Evolutionary conservation across 2,113 vertebrate species (phyloP).

Genomic region (Saguinus imperator): DNA sequence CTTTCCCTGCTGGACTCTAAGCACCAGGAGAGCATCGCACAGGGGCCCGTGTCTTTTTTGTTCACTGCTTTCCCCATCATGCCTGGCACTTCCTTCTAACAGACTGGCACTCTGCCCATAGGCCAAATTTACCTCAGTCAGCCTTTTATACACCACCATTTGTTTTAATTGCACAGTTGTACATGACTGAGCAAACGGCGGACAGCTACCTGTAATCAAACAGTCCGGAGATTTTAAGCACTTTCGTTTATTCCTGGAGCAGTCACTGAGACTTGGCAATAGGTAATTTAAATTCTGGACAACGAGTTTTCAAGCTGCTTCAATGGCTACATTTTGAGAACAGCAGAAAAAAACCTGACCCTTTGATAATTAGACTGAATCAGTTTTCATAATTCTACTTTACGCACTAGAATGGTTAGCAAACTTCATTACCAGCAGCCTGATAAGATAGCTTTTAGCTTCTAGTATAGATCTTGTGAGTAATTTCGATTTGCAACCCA

Average conservation of each 20-base stretch:
- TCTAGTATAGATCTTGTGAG: slow-evolving; percentile 54
- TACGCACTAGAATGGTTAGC: slow-evolving; percentile 64
- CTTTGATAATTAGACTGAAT: slow-evolving; percentile 75
- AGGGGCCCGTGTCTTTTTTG: not conserved
- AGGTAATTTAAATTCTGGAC: slow-evolving; percentile 74
- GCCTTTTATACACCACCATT: slow-evolving; percentile 65
- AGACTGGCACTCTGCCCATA: not conserved
- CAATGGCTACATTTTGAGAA: slow-evolving; percentile 64
- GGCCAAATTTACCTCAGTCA: slow-evolving; percentile 60
- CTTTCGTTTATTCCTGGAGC: slow-evolving; percentile 30
- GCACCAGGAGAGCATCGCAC: not conserved
- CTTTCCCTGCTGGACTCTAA: not conserved
- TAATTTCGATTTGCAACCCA: slow-evolving; percentile 46
- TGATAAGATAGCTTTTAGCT: slow-evolving; percentile 66
- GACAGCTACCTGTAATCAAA: slow-evolving; percentile 67
- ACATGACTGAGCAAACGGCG: slow-evolving; percentile 50
- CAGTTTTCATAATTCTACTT: slow-evolving; percentile 79
- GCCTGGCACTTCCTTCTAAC: not conserved
- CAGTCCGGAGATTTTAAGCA: slow-evolving; percentile 64
- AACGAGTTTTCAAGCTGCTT: slow-evolving; percentile 56
- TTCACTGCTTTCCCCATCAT: not conserved
- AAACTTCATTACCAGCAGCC: slow-evolving; percentile 75
- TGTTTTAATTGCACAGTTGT: slow-evolving; percentile 71
- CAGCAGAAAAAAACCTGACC: slow-evolving; percentile 27
- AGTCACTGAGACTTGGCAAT: slow-evolving; percentile 65